Base-by-base conservation (phyloP, 1,140 invertebrate species). In the Sinonovacula constricta region DNA sequence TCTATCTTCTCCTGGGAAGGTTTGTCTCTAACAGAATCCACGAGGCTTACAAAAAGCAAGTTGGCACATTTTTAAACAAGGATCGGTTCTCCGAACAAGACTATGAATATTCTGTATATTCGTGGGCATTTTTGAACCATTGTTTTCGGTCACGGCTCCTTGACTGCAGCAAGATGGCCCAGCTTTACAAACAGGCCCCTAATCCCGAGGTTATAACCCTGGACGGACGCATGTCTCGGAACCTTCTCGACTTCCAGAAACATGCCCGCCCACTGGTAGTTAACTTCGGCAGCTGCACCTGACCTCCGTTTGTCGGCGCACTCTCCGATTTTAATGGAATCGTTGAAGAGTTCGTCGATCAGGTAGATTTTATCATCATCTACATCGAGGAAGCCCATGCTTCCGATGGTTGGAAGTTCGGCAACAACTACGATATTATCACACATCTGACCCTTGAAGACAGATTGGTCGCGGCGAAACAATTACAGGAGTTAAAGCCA, bases 351-450 rank as follows among this genome's bases (percentile, higher is more conserved):
- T 87, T 81, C 67, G 24, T 31, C 34, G 49, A 77, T 15, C 45
- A 70, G 24, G 79, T 62, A 18, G 86, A 87, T 62, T 87, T 87
- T 68, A 26, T 85, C n/a, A 59, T 79, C 3, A 56, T 87, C 22
- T 87, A 87, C 65, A 83, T 86, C 22, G 63, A 79, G 18, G 85
- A 86, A 69, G 80, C 82, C 7, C 85, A 86, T 78, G 77, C 85
- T 0, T 24, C 67, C 0, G 83, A 87, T 30, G 81, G 74, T 18
- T 87, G 86, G 86, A 56, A 45, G 30, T 80, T 83, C 28, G 45
- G 51, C 28, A 71, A 63, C n/a, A 75, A 68, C 24, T 56, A 72
- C 72, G 33, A 79, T 10, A 76, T 80, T 30, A 36, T 65, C 10
- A 24, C 53, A n/a, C 85, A 85, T 56, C 71, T 33, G 49, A 66